Base-by-base conservation (phyloP, 2,113 vertebrate species). In the Leptodactylus fuscus region DNA sequence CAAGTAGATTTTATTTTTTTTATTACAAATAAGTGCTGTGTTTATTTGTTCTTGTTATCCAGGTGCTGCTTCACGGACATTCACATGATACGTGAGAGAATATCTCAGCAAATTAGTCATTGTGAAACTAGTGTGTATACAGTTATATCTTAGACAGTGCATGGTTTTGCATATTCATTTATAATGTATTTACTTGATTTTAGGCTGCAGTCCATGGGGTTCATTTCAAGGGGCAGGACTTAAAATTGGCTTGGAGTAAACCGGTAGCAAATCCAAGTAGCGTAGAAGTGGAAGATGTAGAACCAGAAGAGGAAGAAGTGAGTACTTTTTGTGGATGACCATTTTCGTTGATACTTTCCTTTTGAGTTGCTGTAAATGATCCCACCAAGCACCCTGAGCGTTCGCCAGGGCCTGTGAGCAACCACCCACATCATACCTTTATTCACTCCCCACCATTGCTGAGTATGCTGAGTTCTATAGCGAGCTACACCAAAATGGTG, bases 161-260 rank as follows among this genome's bases (percentile, higher is more conserved):
- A n/a, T n/a, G n/a, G 41, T 4, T 58, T 18, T 80, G 22, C 32
- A 62, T 15, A 13, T 36, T 41, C 20, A 13, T 79, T 32, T 80
- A 10, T n/a, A n/a, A n/a, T n/a, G n/a, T 82, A 20, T 44, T 36
- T 81, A 2, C 69, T 11, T 20, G 5, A 89, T 93, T n/a, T 88
- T 90, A 96, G 98, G 97, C 98, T 80, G 98, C 97, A 49, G 83
- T 98, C 87, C 97, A 97, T 67, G 96, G 98, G 83, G 91, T 93
- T 89, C 95, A 92, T 88, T 94, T 99, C 85, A 99, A 99, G 93
- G 97, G 94, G 87, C 96, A 96, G 83, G 94, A 94, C 71, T 89
- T 99, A 71, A 96, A 94, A 84, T 91, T 99, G 91, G 94, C 97
- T 4, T 99, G 98, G 98, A 96, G 97, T 89, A 99, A 98, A 87